Percentiles rank a stretch among this genome's conserved stretches.
Evolutionary conservation across 2,113 vertebrate genomes (phyloP).

Genomic region (Gobio gobio): DNA sequence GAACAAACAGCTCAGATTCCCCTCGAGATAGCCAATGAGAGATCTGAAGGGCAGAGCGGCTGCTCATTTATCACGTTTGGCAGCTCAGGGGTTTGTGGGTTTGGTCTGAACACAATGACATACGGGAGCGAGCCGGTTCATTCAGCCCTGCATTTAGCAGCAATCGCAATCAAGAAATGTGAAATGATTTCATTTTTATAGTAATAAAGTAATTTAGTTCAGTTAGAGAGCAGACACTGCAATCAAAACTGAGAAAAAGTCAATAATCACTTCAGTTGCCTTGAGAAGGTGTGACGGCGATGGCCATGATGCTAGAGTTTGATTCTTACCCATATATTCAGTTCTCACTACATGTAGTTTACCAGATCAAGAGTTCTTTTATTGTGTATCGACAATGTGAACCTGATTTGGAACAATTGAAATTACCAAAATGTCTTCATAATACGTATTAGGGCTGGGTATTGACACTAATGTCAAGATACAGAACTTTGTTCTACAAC

Average conservation of each 20-base stretch:
- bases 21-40: conserved; percentile 37
- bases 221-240: no score
- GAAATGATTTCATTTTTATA: no score
- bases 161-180: conserved; percentile 32
- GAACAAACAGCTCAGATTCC: conserved; percentile 44
- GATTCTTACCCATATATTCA: background rate
- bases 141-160: conserved; percentile 3
- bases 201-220: no score
- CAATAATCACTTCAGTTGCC: conserved; percentile 49
- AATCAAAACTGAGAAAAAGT: conserved; percentile 41
- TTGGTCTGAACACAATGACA: conserved; percentile 26
- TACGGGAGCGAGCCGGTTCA: no score
- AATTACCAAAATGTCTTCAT: no score
- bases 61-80: conserved; percentile 56
- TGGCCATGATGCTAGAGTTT: background rate
- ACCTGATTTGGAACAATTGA: no score
- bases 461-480: no score
- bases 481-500: no score
- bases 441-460: no score
- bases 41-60: conserved; percentile 28
- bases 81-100: conserved; percentile 51
- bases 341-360: background rate
- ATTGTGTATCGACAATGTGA: background rate
- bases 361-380: background rate
- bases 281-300: conserved; percentile 26